Base-by-base conservation (phyloP, 30 jellyfish, hydroid and myxozoan genomes). In the Catostylus mosaicus region DNA sequence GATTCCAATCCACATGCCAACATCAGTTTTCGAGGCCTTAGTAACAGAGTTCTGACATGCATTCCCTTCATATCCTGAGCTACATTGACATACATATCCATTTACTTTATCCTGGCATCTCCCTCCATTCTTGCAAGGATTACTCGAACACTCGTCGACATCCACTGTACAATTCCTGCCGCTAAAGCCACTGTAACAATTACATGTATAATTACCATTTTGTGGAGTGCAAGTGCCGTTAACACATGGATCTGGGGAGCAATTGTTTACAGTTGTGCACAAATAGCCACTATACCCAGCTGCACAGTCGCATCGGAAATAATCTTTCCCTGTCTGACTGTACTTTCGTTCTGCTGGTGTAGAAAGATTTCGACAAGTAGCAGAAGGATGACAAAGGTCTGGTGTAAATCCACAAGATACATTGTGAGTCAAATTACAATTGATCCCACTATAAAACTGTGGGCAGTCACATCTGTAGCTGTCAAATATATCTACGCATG, bases 121-220 rank as follows among this genome's bases (percentile, higher is more conserved):
- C 31, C 93, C 98, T 26, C 83, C 90, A 70, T 92, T 79, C 27
- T 67, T 75, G 91, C 98, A 91, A 18, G 98, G 98, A 43, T 81
- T 75, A 30, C 69, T 67, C 3, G 9, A n/a, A 67, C 86, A 73
- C 22, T 74, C 84, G 40, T 87, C 70, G 48, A 80, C 51, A 52
- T 83, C 30, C 52, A 59, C 35, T 5, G 93, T 51, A 60, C 97
- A 88, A 80, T 88, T 78, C 72, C 69, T 82, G 11, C 97, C 97
- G 11, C 56, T 65, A 64, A 48, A 89, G 30, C 97, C 97, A 32
- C 63, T 20, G 29, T 57, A 16, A 73, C 97, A 89, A 12, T 60
- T 40, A 50, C 97, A 89, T 16, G 51, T 37, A 71, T 89, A 89
- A 37, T 52, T 86, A 12, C 72, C 70, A 47, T 10, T 12, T 1